These are phyloP conservation scores for Scaptomyza reducta DNA, from an alignment of 2,888 invertebrate genomes.

Conservation along the genomic window DNA sequence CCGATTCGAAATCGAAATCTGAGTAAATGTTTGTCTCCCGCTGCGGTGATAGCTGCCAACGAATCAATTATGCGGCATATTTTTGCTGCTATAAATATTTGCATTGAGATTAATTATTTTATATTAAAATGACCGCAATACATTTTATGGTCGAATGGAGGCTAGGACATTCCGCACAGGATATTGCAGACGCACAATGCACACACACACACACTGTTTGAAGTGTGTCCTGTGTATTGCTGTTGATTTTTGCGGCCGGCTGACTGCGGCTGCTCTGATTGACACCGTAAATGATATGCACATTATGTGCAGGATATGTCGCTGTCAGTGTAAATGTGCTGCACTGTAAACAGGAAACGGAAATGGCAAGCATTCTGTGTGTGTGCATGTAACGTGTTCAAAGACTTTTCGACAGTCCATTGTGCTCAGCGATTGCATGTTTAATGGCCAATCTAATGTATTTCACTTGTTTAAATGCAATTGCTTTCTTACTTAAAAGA, in stretches of 20 bases:
- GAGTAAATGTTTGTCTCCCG: constrained; percentile 5
- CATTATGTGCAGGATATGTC: constrained; percentile 74
- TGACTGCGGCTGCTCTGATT: constrained; percentile 62
- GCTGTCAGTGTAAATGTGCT: constrained; percentile 39
- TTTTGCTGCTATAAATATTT: constrained; percentile 78
- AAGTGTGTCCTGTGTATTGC: constrained; percentile 32
- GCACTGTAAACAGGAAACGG: constrained; percentile 70
- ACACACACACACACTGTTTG: constrained; percentile 21
- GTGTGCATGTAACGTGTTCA: constrained; percentile 21
- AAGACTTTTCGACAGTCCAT: constrained; percentile 27
- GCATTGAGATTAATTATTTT: constrained; percentile 79
- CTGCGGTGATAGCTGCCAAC: constrained; percentile 38
- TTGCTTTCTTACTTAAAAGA: neutral
- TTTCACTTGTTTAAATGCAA: constrained; percentile 31
- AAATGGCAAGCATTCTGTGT: constrained; percentile 72
- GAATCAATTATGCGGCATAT: constrained; percentile 77
- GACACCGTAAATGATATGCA: constrained; percentile 76
- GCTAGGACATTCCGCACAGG: constrained; percentile 47
- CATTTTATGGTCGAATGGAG: constrained; percentile 69
- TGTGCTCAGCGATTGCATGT: constrained; percentile 47
- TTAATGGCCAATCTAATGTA: constrained; percentile 48
- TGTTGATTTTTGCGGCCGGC: constrained; percentile 66
- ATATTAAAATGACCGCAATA: constrained; percentile 80
- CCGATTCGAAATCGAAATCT: constrained; percentile 1
- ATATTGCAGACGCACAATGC: constrained; percentile 27